These are phyloP conservation scores for Pogona vitticeps DNA, from an alignment of 2,113 vertebrate species.

Conservation along the genomic window DNA sequence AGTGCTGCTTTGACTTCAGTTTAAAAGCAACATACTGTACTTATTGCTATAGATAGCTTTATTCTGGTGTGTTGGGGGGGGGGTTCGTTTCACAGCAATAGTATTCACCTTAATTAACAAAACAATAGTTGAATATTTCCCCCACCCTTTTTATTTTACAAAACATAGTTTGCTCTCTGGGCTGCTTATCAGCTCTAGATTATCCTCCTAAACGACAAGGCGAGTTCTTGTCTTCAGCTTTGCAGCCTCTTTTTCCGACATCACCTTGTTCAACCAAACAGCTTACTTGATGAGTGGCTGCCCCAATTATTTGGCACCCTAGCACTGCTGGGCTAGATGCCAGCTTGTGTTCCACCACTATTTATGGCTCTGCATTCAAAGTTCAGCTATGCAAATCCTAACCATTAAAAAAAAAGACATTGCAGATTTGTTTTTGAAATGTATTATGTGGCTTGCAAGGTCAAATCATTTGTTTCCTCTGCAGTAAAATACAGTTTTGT, in stretches of 20 bases:
- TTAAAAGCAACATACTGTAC: conserved; percentile 82
- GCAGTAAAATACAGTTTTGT: conserved; percentile 56
- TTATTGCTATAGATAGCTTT: conserved; percentile 48
- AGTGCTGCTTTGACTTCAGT: conserved; percentile 79
- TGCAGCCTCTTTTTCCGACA: conserved; percentile 66
- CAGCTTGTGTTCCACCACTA: conserved; percentile 65
- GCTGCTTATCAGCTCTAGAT: conserved; percentile 78
- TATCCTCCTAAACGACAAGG: conserved; percentile 79
- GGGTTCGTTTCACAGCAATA: conserved; percentile 84
- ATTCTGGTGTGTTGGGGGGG: conserved; percentile 86
- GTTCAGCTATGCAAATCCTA: conserved; percentile 70
- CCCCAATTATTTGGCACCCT: conserved; percentile 62
- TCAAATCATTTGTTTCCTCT: conserved; percentile 67
- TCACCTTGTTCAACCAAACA: conserved; percentile 65
- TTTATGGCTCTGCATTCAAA: conserved; percentile 65
- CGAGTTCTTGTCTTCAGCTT: conserved; percentile 73
- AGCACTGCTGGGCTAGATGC: conserved; percentile 65
- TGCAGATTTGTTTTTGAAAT: conserved; percentile 62
- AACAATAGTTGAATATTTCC: conserved; percentile 81
- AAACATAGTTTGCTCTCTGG: conserved; percentile 75
- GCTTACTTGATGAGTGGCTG: conserved; percentile 59
- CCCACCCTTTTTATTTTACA: conserved; percentile 47
- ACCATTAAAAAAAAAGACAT: conserved; percentile 58
- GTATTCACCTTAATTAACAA: conserved; percentile 90
- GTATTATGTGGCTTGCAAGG: conserved; percentile 59